These are phyloP conservation scores for Meloidogyne floridensis DNA, from an alignment of 1,140 invertebrate species.

Conservation along the genomic window DNA sequence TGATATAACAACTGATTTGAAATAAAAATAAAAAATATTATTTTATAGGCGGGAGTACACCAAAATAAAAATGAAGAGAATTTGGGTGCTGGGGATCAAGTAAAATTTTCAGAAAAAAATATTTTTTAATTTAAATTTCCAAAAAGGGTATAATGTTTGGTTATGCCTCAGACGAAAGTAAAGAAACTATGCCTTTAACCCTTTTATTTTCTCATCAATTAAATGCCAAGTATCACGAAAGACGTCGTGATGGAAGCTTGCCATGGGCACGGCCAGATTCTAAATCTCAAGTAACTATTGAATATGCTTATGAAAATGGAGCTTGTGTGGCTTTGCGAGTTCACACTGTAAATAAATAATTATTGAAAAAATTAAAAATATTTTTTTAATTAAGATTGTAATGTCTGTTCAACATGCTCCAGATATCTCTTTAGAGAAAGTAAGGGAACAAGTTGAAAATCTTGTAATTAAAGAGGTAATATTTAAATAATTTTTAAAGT, in stretches of 20 bases:
- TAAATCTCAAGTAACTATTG: slow-evolving; percentile 81
- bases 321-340: slow-evolving; percentile 88
- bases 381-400: slow-evolving; percentile 73
- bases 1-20: too few relatives aligned
- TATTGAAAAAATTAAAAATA: background rate
- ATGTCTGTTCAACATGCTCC: slow-evolving; percentile 94
- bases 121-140: too few relatives aligned
- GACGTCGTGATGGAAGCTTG: slow-evolving; percentile 84
- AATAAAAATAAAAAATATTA: too few relatives aligned
- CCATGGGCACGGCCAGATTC: slow-evolving; percentile 96
- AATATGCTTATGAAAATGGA: slow-evolving; percentile 68
- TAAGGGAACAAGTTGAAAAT: slow-evolving; percentile 82
- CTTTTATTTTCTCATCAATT: slow-evolving; percentile 90
- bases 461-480: slow-evolving; percentile 92
- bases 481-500: background rate
- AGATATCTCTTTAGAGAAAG: slow-evolving; percentile 81
- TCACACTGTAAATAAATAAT: slow-evolving; percentile 73
- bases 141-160: slow-evolving; percentile 62
- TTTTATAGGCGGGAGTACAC: slow-evolving; percentile 79
- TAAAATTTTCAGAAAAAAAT: slow-evolving; percentile 67
- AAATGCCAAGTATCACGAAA: slow-evolving; percentile 87
- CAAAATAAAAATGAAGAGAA: slow-evolving; percentile 87
- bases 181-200: slow-evolving; percentile 96
- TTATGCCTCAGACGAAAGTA: slow-evolving; percentile 80
- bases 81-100: slow-evolving; percentile 98